Percentiles rank a stretch among this genome's conserved stretches.
Evolutionary conservation across 2,113 vertebrate species (phyloP).

Genomic region (Macroglossus sobrinus): DNA sequence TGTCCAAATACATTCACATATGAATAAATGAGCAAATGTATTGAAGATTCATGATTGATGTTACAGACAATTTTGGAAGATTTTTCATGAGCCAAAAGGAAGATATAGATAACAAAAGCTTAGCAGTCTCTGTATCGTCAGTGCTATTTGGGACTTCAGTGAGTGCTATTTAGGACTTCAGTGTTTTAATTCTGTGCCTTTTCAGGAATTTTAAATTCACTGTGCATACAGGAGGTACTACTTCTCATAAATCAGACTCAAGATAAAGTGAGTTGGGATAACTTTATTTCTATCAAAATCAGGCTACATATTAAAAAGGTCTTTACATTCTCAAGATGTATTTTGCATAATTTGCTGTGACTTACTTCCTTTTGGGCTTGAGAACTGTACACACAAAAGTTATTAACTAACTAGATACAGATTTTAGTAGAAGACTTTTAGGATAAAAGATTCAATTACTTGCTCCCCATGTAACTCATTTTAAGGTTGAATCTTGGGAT

Average conservation of each 20-base stretch:
- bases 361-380: background rate
- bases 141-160: background rate
- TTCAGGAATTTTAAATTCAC: background rate
- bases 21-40: background rate
- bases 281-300: background rate
- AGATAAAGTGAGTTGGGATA: background rate
- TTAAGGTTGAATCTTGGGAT: background rate
- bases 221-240: background rate
- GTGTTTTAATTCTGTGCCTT: background rate
- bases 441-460: background rate
- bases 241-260: background rate
- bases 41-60: accelerated
- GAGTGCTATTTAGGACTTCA: background rate
- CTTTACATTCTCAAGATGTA: background rate
- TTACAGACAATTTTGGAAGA: background rate
- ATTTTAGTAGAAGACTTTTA: background rate
- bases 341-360: background rate
- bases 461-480: background rate
- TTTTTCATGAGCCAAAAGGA: background rate
- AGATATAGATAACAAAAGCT: background rate
- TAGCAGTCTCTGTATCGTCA: accelerated
- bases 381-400: background rate
- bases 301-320: background rate
- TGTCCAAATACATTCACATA: background rate
- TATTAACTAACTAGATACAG: background rate